Conservation (phyloP, 2,797 vertebrate species). For the Macrochelys suwanniensis region DNA sequence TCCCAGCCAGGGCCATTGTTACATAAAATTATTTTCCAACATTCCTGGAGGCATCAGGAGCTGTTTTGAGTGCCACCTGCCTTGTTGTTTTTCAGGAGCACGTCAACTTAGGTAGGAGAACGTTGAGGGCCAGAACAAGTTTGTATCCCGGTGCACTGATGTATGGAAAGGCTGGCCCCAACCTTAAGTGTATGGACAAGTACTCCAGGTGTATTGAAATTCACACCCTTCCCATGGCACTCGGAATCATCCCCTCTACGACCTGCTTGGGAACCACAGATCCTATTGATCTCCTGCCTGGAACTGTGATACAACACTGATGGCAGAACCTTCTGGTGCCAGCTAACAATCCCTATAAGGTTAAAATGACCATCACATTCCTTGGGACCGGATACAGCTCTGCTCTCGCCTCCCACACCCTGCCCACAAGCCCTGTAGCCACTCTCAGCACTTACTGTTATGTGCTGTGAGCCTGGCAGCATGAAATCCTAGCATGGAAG, state of each 20-base stretch:
- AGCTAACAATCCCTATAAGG: neutral
- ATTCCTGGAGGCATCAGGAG: neutral
- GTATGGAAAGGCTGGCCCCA: neutral
- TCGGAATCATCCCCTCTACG: fast-evolving
- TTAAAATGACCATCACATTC: neutral
- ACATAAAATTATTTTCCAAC: neutral
- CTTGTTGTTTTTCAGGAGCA: neutral
- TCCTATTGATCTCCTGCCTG: neutral
- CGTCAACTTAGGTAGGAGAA: neutral
- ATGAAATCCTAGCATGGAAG: neutral
- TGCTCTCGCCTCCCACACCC: neutral
- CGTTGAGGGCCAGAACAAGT: neutral
- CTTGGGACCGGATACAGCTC: neutral
- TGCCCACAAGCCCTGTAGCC: neutral
- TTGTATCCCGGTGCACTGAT: neutral
- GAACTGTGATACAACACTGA: neutral
- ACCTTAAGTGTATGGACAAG: neutral
- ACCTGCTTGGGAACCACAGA: neutral
- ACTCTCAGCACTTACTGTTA: neutral
- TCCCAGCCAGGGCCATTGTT: neutral
- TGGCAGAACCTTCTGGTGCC: neutral
- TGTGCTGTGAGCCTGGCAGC: neutral
- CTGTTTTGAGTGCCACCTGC: neutral
- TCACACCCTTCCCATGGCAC: neutral
- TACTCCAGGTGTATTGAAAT: neutral